phyloP scores from a whole-genome alignment of 2,113 vertebrate species.

The Gadus macrocephalus region DNA sequence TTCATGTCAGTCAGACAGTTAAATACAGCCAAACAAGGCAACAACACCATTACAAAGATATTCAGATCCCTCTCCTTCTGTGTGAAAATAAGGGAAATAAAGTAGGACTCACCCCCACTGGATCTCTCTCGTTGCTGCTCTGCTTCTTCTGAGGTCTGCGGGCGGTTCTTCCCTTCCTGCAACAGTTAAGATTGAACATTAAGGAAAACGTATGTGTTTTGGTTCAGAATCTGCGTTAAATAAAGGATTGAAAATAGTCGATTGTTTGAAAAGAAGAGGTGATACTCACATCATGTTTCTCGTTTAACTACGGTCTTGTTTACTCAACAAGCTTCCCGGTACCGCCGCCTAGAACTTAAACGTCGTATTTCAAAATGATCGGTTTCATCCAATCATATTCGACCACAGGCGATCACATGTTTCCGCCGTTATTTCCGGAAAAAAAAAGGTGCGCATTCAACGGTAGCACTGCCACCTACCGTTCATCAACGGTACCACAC shows the following conservation, averaged over 20 bases:
- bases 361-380: constrained; percentile 51
- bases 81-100: no score
- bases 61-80: background rate
- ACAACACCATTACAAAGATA: background rate
- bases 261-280: no score
- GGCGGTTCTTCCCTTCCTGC: constrained; percentile 70
- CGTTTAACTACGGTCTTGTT: no score
- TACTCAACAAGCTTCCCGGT: constrained; percentile 45
- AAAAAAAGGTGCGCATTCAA: background rate
- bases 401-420: background rate
- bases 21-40: no score
- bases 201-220: background rate
- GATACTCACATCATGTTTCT: no score
- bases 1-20: background rate
- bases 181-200: background rate
- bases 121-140: constrained; percentile 73
- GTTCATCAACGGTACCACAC: constrained; percentile 1
- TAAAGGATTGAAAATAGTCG: no score
- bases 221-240: no score
- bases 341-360: no score
- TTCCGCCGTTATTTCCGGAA: constrained; percentile 13
- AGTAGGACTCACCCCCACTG: constrained; percentile 75
- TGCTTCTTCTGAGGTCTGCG: constrained; percentile 69
- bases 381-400: constrained; percentile 39
- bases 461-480: constrained; percentile 26